Percentiles rank a stretch among this genome's conserved stretches.
Evolutionary conservation across 2,113 vertebrate genomes (phyloP).

Genomic region (Pithys albifrons): DNA sequence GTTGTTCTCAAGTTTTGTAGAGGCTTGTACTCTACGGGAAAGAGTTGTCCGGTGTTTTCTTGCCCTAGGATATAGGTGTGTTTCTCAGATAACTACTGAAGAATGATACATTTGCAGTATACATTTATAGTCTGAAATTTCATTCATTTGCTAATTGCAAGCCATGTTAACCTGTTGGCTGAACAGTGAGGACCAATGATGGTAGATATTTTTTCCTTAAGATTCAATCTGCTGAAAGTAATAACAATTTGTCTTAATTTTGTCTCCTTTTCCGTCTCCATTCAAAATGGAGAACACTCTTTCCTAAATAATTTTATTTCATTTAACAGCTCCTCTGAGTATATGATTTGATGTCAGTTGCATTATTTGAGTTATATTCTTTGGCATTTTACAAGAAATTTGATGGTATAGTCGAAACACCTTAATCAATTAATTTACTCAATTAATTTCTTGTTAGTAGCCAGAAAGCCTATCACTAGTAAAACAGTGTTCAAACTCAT

Average conservation of each 20-base stretch:
- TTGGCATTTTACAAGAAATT: neutral
- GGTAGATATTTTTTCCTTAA: neutral
- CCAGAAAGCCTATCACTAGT: neutral
- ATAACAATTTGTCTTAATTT: neutral
- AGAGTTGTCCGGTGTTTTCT: neutral
- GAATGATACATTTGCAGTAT: neutral
- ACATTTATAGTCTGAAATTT: neutral
- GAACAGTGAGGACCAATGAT: neutral
- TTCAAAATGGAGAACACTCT: neutral
- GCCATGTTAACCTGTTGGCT: neutral
- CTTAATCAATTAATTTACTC: neutral
- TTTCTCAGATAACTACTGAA: neutral
- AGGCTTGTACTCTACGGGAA: neutral
- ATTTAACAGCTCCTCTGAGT: neutral
- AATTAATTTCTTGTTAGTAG: neutral
- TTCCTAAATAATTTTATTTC: neutral
- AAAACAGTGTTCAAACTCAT: neutral
- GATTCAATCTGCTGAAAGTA: neutral
- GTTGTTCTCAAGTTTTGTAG: neutral
- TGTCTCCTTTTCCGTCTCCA: neutral
- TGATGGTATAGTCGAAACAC: neutral
- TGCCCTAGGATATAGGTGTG: neutral
- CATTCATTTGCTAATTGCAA: neutral
- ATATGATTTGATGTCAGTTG: neutral
- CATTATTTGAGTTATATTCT: neutral